Base-by-base conservation (phyloP, 2,113 vertebrate genomes). In the Tachycineta bicolor region DNA sequence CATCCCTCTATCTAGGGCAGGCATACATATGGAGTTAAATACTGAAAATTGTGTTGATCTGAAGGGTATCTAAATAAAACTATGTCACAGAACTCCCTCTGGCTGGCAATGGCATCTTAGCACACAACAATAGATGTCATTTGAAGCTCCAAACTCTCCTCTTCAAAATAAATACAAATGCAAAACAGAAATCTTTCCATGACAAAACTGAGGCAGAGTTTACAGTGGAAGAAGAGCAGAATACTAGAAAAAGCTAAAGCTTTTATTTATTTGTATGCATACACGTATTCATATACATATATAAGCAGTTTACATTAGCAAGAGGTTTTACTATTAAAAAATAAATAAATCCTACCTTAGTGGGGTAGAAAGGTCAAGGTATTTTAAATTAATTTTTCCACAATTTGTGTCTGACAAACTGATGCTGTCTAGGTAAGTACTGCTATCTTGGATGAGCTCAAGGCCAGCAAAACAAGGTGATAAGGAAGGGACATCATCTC, bases 381-480 rank as follows among this genome's bases (percentile, higher is more conserved):
- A 69, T 88, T 95, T 87, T 75, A 92, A 96, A 93, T 84, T 90
- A 75, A 87, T 95, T 92, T 90, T 78, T 89, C 88, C 78, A 85
- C 67, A 92, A 89, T 92, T 82, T 85, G 58, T 79, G 87, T 80
- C 83, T 92, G 73, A 91, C 24, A 85, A 89, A 90, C 83, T 71
- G 70, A 87, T 93, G 83, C 70, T 71, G 80, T 79, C 82, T 92
- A 93, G 69, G 64, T 79, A 92, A 94, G 94, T 73, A 65, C 70
- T 47, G 39, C 83, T 82, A 93, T 95, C 90, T 93, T 95, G 80
- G 90, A 96, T 94, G 94, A 96, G 94, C 86, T 93, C 73, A 87
- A 52, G n/a, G 87, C 67, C 89, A 95, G 77, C 62, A 83, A 96
- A 75, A 96, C 76, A 92, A 94, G 93, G 89, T 86, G 95, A 97